A percentile compares a stretch with the other conserved stretches of the same genome.
Evolutionary conservation across 2,888 invertebrate genomes (phyloP).

Genomic region (Athripsodes cinereus): DNA sequence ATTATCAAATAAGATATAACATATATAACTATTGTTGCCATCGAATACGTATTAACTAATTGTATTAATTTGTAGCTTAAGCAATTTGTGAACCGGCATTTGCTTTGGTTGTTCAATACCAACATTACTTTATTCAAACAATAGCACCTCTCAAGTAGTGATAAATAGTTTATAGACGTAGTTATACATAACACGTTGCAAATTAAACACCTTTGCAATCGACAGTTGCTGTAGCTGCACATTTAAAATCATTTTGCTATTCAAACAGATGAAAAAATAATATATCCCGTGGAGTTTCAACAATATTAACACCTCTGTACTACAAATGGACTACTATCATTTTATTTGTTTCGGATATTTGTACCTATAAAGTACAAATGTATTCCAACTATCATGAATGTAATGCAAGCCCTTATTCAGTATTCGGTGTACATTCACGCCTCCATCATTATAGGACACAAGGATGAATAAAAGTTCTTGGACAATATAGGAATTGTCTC

Average conservation of each 20-base stretch:
- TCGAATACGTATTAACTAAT: no score
- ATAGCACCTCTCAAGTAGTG: neutral
- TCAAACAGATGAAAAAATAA: neutral
- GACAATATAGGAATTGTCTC: slow-evolving; percentile 24
- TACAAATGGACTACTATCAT: slow-evolving; percentile 6
- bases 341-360: slow-evolving; percentile 18
- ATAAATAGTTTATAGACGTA: neutral
- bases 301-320: slow-evolving; percentile 21
- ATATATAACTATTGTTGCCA: no score
- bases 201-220: neutral
- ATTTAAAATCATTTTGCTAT: slow-evolving; percentile 17
- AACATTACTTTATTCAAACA: no score
- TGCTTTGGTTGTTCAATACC: no score
- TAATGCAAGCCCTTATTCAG: neutral
- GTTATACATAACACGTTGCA: no score
- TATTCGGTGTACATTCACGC: slow-evolving; percentile 21
- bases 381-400: neutral
- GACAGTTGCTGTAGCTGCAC: neutral
- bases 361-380: slow-evolving; percentile 1
- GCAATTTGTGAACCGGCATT: no score
- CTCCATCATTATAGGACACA: slow-evolving; percentile 15
- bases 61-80: no score
- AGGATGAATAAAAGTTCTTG: slow-evolving; percentile 12
- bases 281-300: slow-evolving; percentile 18
- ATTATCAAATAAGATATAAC: no score